Conservation (phyloP, 1,140 invertebrate genomes). For the Leptonema lineaticorne region DNA sequence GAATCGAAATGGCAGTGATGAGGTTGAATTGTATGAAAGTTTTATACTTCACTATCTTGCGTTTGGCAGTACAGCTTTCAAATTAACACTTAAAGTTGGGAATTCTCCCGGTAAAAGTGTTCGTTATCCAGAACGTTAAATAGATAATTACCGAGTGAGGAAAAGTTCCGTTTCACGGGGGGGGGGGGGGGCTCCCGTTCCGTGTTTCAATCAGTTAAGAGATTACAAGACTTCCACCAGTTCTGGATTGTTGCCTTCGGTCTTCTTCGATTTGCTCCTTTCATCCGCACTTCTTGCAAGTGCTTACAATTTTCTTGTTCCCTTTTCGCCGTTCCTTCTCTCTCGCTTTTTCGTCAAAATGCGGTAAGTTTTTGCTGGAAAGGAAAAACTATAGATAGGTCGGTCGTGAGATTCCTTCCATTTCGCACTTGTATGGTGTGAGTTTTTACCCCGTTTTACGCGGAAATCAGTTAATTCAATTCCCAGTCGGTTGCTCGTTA, state of each 20-base stretch:
- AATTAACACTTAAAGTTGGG: slow-evolving; percentile 1
- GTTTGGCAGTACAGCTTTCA: not conserved
- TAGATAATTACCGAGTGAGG: slow-evolving; percentile 28
- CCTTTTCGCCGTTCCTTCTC: too few species aligned
- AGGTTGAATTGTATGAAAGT: not conserved
- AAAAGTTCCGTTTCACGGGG: slow-evolving; percentile 33
- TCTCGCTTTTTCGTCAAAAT: too few species aligned
- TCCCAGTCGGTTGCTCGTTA: slow-evolving; percentile 20
- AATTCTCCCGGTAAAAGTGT: not conserved
- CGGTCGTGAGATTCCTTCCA: not conserved
- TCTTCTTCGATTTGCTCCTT: too few species aligned
- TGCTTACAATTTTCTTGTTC: too few species aligned
- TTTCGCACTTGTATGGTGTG: too few species aligned
- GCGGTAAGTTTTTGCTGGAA: too few species aligned
- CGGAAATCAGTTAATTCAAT: slow-evolving; percentile 22
- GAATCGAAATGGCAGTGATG: not conserved
- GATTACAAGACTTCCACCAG: slow-evolving; percentile 17
- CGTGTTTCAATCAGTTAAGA: slow-evolving; percentile 35
- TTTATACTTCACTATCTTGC: not conserved
- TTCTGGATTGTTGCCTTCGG: too few species aligned
- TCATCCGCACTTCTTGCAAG: too few species aligned
- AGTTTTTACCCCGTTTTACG: not conserved
- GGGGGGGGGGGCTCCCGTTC: too few species aligned
- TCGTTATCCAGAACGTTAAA: slow-evolving; percentile 31
- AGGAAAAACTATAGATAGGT: not conserved